Evolutionary conservation across 1,140 invertebrate species (phyloP), one percentile per base, ranked within the genome.

Genomic region (Micrasema longulum): DNA sequence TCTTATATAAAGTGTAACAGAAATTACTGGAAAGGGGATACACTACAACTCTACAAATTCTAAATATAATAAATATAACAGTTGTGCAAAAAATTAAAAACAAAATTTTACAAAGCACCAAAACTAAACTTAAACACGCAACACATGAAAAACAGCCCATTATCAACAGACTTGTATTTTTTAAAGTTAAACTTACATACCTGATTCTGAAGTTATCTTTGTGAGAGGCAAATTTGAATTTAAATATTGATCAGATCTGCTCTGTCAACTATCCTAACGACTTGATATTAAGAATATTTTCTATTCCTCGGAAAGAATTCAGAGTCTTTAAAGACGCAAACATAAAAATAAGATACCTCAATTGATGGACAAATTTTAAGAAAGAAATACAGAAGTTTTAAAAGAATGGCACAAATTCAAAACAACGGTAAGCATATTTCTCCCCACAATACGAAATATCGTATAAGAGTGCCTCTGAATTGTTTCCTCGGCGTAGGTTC

Each of bases 221-320:
- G 43, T 14, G 18, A 47, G n/a, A 47, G n/a, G 43, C 43, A 14
- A 47, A 47, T 18, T 47, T 18, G 2, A 5, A 14, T 47, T 47
- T 47, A 47, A 47, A 47, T 47, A 2, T 47, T 47, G 43, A 31
- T 31, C 7, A 31, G 26, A 31, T 31, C 26, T 31, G 26, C 26
- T 31, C 26, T 31, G 26, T 4, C 26, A 31, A 31, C 3, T 14
- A 35, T 31, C 52, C 26, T 55, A 55, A 20, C 52, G 14, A 31
- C 12, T 35, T 55, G 52, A 55, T n/a, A 55, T 31, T 55, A n/a
- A 31, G 26, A 55, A 14, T 31, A 16, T 52, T 12, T 4, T 1
- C 41, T 41, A 16, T 10, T 11, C 57, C 38, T 20, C 7, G 22
- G 18, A 62, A 62, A 20, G 38, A 20, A 62, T 62, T 52, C 50